phyloP scores from a whole-genome alignment of 2,113 vertebrate species.

The Ameiurus melas region DNA sequence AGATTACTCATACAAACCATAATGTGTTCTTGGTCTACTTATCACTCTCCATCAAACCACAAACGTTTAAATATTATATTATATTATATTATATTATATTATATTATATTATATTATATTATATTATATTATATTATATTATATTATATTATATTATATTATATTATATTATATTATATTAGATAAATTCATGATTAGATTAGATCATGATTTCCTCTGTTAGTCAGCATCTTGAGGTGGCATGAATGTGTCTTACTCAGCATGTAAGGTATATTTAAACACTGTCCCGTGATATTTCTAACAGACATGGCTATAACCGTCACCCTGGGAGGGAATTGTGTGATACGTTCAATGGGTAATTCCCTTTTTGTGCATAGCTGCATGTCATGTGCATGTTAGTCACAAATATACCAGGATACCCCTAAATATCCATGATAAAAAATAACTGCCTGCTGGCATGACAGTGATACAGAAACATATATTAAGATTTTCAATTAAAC shows the following conservation, averaged over 20 bases:
- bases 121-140: too few relatives aligned
- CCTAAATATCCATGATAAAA: constrained; percentile 40
- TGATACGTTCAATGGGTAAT: constrained; percentile 18
- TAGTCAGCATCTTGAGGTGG: constrained; percentile 57
- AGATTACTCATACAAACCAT: background rate
- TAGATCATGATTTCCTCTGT: too few relatives aligned
- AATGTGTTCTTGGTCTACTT: too few relatives aligned
- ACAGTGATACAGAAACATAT: background rate
- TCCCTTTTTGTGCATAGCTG: constrained; percentile 13
- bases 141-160: background rate
- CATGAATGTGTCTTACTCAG: constrained; percentile 50
- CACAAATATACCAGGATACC: constrained; percentile 39
- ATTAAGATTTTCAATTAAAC: background rate
- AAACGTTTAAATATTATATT: too few relatives aligned
- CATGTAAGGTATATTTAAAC: constrained; percentile 57
- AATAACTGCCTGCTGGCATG: constrained; percentile 14
- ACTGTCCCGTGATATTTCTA: constrained; percentile 61
- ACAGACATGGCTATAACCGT: constrained; percentile 34
- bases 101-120: too few relatives aligned
- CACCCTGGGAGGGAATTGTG: constrained; percentile 33
- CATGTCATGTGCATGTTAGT: constrained; percentile 39
- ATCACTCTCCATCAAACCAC: too few relatives aligned
- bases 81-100: too few relatives aligned
- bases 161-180: too few relatives aligned
- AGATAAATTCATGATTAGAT: too few relatives aligned